phyloP scores from a whole-genome alignment of 2,113 vertebrate genomes.

The Syngnathus scovelli region DNA sequence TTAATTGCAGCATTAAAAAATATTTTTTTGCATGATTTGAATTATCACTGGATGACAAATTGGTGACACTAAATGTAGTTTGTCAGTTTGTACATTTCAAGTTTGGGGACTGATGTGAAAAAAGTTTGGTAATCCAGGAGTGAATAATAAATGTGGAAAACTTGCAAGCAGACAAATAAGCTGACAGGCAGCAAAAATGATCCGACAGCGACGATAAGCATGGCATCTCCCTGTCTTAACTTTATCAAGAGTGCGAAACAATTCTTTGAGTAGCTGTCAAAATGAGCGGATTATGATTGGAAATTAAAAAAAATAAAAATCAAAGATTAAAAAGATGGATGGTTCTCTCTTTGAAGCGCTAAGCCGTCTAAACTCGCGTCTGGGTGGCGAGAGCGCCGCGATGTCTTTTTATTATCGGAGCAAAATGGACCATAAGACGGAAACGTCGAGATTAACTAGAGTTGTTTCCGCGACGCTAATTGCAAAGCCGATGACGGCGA shows the following conservation, averaged over 20 bases:
- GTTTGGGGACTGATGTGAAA: background rate
- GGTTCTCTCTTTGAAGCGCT: conserved; percentile 30
- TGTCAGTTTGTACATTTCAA: background rate
- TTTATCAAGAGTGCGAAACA: conserved; percentile 11
- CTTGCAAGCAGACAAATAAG: conserved; percentile 25
- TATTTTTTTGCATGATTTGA: background rate
- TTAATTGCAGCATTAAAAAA: background rate
- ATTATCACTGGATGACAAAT: background rate
- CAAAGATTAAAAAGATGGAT: conserved; percentile 34
- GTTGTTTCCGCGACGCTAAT: conserved; percentile 3
- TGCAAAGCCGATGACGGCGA: background rate
- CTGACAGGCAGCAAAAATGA: background rate
- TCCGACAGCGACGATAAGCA: background rate
- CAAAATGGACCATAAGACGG: conserved; percentile 7
- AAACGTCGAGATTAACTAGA: conserved; percentile 4
- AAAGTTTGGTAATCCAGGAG: background rate
- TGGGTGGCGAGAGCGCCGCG: conserved; percentile 19
- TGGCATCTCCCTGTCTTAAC: background rate
- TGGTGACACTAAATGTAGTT: background rate
- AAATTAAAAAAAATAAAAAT: conserved; percentile 13
- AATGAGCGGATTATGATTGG: conserved; percentile 35
- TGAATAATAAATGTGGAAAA: conserved; percentile 24
- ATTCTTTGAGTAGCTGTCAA: conserved; percentile 26
- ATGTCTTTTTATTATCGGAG: background rate
- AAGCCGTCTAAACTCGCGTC: conserved; percentile 30